Percentiles rank a stretch among this genome's conserved stretches.
These are phyloP conservation scores for Paedocypris sp. DNA, from an alignment of 2,113 vertebrate species.

Conservation along the genomic window DNA sequence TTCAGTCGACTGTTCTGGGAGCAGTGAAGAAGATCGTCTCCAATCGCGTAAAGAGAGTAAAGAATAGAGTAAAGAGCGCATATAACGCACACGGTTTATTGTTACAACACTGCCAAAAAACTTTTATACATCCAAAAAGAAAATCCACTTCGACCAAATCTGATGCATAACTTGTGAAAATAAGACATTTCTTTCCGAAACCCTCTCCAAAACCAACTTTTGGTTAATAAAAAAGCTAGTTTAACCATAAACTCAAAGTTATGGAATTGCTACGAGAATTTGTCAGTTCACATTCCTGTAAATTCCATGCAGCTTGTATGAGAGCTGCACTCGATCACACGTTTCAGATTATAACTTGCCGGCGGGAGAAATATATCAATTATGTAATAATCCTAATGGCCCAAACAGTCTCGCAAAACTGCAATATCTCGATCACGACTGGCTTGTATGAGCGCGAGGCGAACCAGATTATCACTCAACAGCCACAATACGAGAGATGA, in stretches of 20 bases:
- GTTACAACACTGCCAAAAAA: too few species aligned
- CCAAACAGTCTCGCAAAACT: conserved; percentile 34
- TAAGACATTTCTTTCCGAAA: too few species aligned
- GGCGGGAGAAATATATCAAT: conserved; percentile 35
- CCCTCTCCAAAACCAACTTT: too few species aligned
- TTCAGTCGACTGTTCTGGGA: conserved; percentile 50
- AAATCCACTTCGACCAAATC: too few species aligned
- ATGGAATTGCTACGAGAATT: conserved; percentile 32
- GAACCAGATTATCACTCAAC: conserved; percentile 14
- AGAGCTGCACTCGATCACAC: conserved; percentile 34
- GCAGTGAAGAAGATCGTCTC: conserved; percentile 62
- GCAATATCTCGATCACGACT: conserved; percentile 24
- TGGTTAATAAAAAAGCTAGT: too few species aligned
- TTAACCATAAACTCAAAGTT: background rate
- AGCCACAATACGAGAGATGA: conserved; percentile 16
- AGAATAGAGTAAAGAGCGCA: too few species aligned
- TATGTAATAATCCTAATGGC: conserved; percentile 33
- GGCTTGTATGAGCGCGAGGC: conserved; percentile 19
- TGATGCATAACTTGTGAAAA: too few species aligned
- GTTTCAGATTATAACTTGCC: conserved; percentile 40
- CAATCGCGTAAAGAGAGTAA: too few species aligned
- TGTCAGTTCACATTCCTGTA: conserved; percentile 46
- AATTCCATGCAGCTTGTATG: conserved; percentile 38
- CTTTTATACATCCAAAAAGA: too few species aligned
- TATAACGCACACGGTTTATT: too few species aligned